phyloP scores from a whole-genome alignment of 2,797 vertebrate species.

The Rhynchotus rufescens region DNA sequence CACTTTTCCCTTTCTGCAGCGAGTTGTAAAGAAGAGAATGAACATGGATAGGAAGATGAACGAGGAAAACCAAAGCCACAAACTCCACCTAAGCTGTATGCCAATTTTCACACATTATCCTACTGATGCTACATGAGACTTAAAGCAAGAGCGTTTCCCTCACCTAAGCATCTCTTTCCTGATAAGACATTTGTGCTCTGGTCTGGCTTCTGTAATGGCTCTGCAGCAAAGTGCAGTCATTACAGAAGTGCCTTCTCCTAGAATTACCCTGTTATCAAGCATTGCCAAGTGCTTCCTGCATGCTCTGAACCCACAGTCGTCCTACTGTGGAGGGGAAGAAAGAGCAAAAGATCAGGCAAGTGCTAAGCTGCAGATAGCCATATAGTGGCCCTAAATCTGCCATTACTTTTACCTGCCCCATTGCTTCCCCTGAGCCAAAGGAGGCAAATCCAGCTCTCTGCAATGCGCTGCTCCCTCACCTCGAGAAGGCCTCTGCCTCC shows the following conservation, averaged over 20 bases:
- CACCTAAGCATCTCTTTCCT: neutral
- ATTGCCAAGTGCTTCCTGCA: neutral
- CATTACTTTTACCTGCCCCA: neutral
- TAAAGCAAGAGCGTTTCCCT: neutral
- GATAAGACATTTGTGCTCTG: neutral
- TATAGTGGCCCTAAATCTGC: neutral
- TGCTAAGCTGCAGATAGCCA: neutral
- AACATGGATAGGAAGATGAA: neutral
- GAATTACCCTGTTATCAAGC: slow-evolving; percentile 1
- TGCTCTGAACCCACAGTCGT: neutral
- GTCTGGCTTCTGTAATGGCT: neutral
- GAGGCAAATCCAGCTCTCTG: neutral
- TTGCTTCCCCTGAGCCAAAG: neutral
- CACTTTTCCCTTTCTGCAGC: neutral
- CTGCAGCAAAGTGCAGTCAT: neutral
- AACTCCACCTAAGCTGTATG: neutral
- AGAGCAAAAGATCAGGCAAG: neutral
- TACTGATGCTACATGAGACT: neutral
- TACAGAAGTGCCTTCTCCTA: neutral
- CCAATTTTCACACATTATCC: neutral
- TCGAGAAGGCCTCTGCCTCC: neutral
- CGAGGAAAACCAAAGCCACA: neutral
- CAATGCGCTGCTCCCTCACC: neutral
- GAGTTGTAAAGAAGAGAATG: neutral
- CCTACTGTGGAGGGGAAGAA: neutral